These are phyloP conservation scores for Lithobates pipiens DNA, from an alignment of 2,797 vertebrate genomes.

Conservation along the genomic window DNA sequence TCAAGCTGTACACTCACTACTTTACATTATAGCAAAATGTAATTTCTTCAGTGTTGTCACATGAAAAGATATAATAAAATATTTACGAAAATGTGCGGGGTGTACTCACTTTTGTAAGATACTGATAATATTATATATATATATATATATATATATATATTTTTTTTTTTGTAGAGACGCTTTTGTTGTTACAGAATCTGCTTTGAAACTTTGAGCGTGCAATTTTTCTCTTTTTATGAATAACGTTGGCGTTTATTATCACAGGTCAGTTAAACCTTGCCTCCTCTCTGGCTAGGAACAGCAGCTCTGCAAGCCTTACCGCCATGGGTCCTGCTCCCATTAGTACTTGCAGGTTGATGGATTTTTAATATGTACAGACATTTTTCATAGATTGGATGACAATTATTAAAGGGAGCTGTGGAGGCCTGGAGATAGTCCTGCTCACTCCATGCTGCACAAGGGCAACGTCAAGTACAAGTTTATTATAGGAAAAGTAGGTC, in stretches of 20 bases:
- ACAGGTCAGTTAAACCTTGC: conserved; percentile 61
- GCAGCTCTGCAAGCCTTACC: conserved; percentile 59
- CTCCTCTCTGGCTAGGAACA: conserved; percentile 60
- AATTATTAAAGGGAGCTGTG: conserved; percentile 67
- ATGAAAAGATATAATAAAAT: too few species aligned
- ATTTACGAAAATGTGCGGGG: too few species aligned
- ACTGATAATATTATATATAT: too few species aligned
- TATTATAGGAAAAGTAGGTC: conserved; percentile 46
- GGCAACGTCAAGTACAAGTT: conserved; percentile 65
- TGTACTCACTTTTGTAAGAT: too few species aligned
- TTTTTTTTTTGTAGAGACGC: not conserved
- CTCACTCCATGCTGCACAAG: conserved; percentile 67
- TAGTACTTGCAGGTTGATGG: conserved; percentile 67
- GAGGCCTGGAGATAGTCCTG: conserved; percentile 64
- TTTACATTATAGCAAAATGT: too few species aligned
- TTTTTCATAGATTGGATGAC: conserved; percentile 72
- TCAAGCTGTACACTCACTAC: too few species aligned
- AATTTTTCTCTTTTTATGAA: conserved; percentile 56
- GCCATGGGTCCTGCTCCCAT: conserved; percentile 69
- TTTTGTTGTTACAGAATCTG: conserved; percentile 16
- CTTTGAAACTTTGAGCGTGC: conserved; percentile 11
- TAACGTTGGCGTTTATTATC: conserved; percentile 62
- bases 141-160: too few species aligned
- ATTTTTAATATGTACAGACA: conserved; percentile 69
- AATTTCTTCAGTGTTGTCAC: too few species aligned